Evolutionary conservation across 2,113 vertebrate species (phyloP).

Genomic region (Clupea harengus): DNA sequence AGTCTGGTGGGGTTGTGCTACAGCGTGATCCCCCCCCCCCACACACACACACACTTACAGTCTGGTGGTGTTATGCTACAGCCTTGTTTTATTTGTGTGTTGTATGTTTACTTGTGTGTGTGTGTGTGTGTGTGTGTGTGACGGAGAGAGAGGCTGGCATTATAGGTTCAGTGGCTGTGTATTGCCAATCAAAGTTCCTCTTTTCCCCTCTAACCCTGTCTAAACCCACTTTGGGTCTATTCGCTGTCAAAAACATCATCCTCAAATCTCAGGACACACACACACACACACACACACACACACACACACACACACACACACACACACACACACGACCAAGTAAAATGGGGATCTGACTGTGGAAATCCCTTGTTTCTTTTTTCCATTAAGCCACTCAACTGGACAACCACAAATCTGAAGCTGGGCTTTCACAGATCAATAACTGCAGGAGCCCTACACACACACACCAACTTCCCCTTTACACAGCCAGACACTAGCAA

Average conservation of each 20-base stretch:
- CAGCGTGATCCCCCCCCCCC: no score
- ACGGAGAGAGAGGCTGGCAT: no score
- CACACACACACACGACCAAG: conserved; percentile 21
- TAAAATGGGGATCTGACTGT: background rate
- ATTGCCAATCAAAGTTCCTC: background rate
- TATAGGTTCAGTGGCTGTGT: background rate
- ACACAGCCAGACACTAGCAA: background rate
- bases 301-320: conserved; percentile 5
- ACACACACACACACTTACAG: no score
- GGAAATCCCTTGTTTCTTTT: background rate
- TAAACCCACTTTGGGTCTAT: background rate
- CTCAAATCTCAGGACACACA: background rate
- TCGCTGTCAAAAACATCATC: background rate
- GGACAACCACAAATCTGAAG: background rate
- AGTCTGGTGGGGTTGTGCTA: background rate
- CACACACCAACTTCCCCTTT: background rate
- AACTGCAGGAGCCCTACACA: background rate
- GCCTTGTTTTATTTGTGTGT: no score
- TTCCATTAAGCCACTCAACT: background rate
- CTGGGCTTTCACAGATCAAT: background rate
- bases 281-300: background rate
- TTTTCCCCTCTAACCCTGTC: background rate
- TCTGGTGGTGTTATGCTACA: no score
- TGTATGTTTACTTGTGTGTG: background rate
- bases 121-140: background rate